Evolutionary conservation across 92 coral and sea anemone species (phyloP), one percentile per base, ranked within the genome.

Genomic region (Porites evermanni): DNA sequence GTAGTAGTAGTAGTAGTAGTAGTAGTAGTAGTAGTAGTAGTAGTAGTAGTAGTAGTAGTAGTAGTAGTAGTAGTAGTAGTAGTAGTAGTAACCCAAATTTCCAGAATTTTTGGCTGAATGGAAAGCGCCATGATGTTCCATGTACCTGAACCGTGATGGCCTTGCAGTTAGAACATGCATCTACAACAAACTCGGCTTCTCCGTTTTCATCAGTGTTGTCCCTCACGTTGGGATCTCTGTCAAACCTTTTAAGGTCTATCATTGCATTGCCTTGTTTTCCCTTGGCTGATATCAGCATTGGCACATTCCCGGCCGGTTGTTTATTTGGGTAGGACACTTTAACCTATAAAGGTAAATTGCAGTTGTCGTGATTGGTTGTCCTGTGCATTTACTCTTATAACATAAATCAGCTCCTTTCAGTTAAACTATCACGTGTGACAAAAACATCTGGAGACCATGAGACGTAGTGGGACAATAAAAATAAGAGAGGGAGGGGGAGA

Each of bases 161-260:
- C n/a, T 63, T 53, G 65, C 87, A 83, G 11, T 23, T 63, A 64
- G 92, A 47, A 86, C 86, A 85, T 4, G 88, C 83, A 73, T 97
- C 99, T 10, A 97, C 88, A 23, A 91, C 89, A 74, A 97, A 97
- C 58, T 94, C 95, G 16, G 95, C 98, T 73, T 92, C 84, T 26
- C 94, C 96, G 0, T 76, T 66, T 11, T 53, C 47, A 23, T 91
- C 95, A 11, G 96, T 91, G 47, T 67, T 29, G 79, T 87, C 96
- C 53, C 75, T 75, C 16, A 64, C 60, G 60, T 84, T 78, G 10
- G 80, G 89, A 72, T 91, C 83, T 10, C 65, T 29, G 23, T 79
- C 47, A 29, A 32, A 23, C 65, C 81, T 87, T 63, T 32, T 67
- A 54, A 84, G 77, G 8, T 92, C 75, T 1, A 1, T 53, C 8